phyloP scores from a whole-genome alignment of 1,140 invertebrate species.

The Hyposmocoma kahamanoa region DNA sequence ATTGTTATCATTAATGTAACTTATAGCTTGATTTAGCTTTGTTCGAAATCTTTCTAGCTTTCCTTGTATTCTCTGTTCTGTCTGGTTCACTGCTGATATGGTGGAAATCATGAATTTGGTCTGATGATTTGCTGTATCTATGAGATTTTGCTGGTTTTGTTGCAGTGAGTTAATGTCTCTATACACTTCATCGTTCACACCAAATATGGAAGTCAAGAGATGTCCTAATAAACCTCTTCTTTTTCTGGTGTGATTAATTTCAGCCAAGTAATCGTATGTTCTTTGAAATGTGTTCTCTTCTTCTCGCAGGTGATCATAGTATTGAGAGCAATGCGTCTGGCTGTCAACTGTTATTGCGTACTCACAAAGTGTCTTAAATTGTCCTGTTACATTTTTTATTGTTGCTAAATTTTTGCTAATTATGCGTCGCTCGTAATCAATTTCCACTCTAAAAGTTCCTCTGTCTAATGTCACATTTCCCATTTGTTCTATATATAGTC shows the following conservation, averaged over 20 bases:
- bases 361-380: background rate
- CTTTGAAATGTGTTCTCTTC: background rate
- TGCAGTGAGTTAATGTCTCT: background rate
- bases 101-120: slow-evolving; percentile 2
- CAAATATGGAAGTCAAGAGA: slow-evolving; percentile 1
- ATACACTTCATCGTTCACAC: slow-evolving; percentile 3
- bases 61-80: background rate
- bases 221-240: slow-evolving; percentile 3
- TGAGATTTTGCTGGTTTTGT: slow-evolving; percentile 3
- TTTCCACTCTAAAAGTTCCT: slow-evolving; percentile 2
- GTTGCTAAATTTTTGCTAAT: background rate
- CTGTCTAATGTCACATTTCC: slow-evolving; percentile 1
- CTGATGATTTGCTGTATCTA: slow-evolving; percentile 1
- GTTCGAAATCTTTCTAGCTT: slow-evolving; percentile 4
- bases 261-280: background rate
- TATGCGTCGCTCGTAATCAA: slow-evolving; percentile 1
- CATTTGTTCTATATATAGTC: slow-evolving; percentile 3
- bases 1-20: slow-evolving; percentile 1
- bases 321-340: background rate
- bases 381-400: background rate
- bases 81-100: slow-evolving; percentile 3
- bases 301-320: slow-evolving; percentile 2
- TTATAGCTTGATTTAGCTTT: slow-evolving; percentile 3
- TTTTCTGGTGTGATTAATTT: slow-evolving; percentile 1
- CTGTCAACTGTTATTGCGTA: slow-evolving; percentile 1